Percentiles rank a stretch among this genome's conserved stretches.
Conservation (phyloP, 1,140 invertebrate species). For the Gerris buenoi region DNA sequence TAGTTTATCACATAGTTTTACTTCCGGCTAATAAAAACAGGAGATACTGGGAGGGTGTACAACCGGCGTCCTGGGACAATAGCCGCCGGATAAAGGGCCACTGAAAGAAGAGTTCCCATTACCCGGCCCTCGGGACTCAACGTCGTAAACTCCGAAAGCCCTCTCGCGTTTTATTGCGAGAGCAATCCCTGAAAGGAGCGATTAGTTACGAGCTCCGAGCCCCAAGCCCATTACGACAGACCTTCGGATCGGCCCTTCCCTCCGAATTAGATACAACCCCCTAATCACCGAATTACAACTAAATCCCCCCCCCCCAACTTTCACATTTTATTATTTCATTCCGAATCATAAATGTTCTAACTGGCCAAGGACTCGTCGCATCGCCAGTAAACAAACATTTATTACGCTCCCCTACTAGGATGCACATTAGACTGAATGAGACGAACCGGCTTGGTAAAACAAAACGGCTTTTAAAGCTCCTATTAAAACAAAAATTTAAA, state of each 20-base stretch:
- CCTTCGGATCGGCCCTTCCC: background rate
- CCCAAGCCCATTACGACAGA: background rate
- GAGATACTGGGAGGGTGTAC: background rate
- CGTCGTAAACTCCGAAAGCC: background rate
- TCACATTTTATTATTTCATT: background rate
- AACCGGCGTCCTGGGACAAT: background rate
- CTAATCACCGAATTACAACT: background rate
- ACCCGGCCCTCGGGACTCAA: too few species aligned
- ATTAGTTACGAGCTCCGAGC: background rate
- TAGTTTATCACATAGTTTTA: background rate
- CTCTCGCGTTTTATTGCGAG: background rate
- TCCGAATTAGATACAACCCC: background rate
- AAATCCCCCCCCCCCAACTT: background rate
- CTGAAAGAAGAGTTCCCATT: background rate
- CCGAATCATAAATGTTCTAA: background rate
- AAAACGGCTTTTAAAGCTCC: too few species aligned
- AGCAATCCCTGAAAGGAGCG: background rate
- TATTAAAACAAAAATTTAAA: too few species aligned
- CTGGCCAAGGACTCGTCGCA: background rate
- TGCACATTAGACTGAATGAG: too few species aligned
- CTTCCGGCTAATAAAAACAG: background rate
- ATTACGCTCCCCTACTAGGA: too few species aligned
- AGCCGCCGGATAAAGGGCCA: background rate
- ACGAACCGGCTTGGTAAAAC: too few species aligned
- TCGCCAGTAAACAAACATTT: too few species aligned